phyloP scores from a whole-genome alignment of 1,140 invertebrate species.

The Epicauta chinensis region DNA sequence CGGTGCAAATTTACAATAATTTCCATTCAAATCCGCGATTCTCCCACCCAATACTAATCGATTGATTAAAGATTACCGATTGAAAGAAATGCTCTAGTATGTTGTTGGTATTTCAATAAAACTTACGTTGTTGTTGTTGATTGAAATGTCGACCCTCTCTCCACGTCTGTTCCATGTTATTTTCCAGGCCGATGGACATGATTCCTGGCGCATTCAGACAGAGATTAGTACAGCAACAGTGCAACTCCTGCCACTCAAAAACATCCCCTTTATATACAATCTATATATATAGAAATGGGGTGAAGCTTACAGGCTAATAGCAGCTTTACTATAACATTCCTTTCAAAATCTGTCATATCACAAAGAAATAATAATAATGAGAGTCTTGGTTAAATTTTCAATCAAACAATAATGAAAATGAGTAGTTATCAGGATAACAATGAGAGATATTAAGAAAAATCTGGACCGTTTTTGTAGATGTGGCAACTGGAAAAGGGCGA shows the following conservation, averaged over 20 bases:
- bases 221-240: slow-evolving; percentile 32
- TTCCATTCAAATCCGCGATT: no score
- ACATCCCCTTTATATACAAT: slow-evolving; percentile 15
- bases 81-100: no score
- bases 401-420: background rate
- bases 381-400: no score
- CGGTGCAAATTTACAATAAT: no score
- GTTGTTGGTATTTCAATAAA: background rate
- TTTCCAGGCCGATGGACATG: slow-evolving; percentile 36
- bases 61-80: no score
- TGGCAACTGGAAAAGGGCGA: slow-evolving; percentile 1
- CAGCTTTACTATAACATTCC: slow-evolving; percentile 4
- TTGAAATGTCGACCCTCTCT: background rate
- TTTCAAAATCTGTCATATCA: background rate
- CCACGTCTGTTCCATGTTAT: slow-evolving; percentile 29
- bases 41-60: no score
- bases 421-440: no score
- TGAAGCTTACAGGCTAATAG: background rate
- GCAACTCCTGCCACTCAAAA: slow-evolving; percentile 35
- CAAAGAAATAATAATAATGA: background rate
- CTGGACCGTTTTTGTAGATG: slow-evolving; percentile 3
- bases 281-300: no score
- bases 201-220: slow-evolving; percentile 34
- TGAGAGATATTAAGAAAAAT: background rate
- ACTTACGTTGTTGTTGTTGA: background rate